phyloP scores from a whole-genome alignment of 2,113 vertebrate genomes.

The Malaclemys terrapin region DNA sequence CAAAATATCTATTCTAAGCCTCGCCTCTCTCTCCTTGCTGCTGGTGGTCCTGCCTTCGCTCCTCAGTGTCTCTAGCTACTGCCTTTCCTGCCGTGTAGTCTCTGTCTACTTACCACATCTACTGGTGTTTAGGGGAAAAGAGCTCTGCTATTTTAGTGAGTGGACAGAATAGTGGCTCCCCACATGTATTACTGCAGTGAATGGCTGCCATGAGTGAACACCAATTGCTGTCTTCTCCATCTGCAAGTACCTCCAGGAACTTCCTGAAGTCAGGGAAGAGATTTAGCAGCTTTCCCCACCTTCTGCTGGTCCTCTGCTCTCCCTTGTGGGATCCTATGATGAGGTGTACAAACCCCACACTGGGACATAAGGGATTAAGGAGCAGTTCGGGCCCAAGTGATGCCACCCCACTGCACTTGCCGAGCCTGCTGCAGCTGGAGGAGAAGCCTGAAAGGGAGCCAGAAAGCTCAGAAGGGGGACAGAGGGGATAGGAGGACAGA shows the following conservation, averaged over 20 bases:
- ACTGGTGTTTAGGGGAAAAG: not conserved
- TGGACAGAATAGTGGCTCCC: not conserved
- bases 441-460: not conserved
- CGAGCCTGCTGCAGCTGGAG: not conserved
- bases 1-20: not conserved
- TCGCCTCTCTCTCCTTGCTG: not conserved
- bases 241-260: not conserved
- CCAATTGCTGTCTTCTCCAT: not conserved
- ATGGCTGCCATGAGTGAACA: not conserved
- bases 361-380: not conserved
- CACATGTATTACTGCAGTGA: not conserved
- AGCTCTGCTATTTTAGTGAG: not conserved
- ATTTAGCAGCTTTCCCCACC: not conserved
- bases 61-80: not conserved
- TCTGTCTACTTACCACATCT: not conserved
- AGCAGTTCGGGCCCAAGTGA: not conserved
- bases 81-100: not conserved
- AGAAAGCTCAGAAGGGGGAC: not conserved
- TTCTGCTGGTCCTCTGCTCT: not conserved
- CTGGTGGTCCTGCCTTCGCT: accelerated
- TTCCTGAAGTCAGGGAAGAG: not conserved
- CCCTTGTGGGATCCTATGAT: not conserved
- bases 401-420: not conserved
- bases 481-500: not conserved
- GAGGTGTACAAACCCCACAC: not conserved